These are phyloP conservation scores for Heliconius nattereri DNA, from an alignment of 1,140 invertebrate species.

Conservation along the genomic window DNA sequence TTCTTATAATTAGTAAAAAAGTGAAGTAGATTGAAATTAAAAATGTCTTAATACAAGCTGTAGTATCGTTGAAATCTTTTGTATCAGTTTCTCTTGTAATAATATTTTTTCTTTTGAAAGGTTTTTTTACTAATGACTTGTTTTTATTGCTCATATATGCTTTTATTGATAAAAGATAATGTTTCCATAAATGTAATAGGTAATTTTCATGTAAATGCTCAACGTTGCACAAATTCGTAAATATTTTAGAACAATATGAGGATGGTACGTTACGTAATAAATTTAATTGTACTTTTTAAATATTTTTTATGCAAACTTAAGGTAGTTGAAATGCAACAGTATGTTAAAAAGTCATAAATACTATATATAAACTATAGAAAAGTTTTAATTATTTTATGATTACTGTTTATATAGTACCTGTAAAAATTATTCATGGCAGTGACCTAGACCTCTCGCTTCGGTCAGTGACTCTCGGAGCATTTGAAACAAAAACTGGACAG, in stretches of 20 bases:
- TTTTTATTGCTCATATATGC: no score
- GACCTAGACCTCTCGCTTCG: slow-evolving; percentile 31
- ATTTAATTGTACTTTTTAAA: no score
- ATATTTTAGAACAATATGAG: no score
- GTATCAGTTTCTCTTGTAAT: neutral
- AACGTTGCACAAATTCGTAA: no score
- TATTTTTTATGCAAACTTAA: no score
- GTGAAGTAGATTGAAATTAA: slow-evolving; percentile 15
- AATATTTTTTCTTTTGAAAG: neutral
- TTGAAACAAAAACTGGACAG: neutral
- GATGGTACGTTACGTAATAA: no score
- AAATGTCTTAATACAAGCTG: slow-evolving; percentile 15
- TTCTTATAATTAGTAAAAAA: slow-evolving; percentile 31
- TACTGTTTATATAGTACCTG: slow-evolving; percentile 7
- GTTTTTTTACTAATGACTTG: no score
- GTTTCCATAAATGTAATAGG: no score
- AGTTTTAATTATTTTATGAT: neutral
- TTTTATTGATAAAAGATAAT: no score
- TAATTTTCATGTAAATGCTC: no score
- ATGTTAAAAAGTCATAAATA: no score
- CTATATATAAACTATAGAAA: neutral
- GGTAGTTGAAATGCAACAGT: no score
- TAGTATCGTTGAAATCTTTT: slow-evolving; percentile 6
- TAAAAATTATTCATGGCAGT: slow-evolving; percentile 19
- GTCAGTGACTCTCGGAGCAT: slow-evolving; percentile 20